phyloP scores from a whole-genome alignment of 2,888 invertebrate species.

The Apocheima hispidaria region DNA sequence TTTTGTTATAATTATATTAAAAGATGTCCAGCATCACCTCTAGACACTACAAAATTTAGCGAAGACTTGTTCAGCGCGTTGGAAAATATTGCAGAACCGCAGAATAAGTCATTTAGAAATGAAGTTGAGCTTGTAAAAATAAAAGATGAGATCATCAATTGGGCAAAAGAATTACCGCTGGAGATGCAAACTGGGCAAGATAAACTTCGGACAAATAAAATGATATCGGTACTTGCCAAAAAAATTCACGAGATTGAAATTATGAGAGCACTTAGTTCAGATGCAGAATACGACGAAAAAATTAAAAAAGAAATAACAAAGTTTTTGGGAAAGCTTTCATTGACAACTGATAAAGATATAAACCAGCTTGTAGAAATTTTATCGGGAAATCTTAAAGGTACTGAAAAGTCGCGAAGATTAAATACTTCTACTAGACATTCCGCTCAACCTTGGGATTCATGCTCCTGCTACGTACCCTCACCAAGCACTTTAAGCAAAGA shows the following conservation, averaged over 20 bases:
- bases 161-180: slow-evolving; percentile 58
- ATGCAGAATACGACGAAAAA: slow-evolving; percentile 38
- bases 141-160: slow-evolving; percentile 59
- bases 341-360: slow-evolving; percentile 40
- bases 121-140: slow-evolving; percentile 60
- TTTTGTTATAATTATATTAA: slow-evolving; percentile 64
- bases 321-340: slow-evolving; percentile 57
- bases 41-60: slow-evolving; percentile 54
- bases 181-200: slow-evolving; percentile 45
- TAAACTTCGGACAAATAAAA: slow-evolving; percentile 52
- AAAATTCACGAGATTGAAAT: slow-evolving; percentile 60
- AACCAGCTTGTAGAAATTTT: slow-evolving; percentile 47
- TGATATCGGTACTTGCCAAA: slow-evolving; percentile 55
- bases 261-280: slow-evolving; percentile 43
- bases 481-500: slow-evolving; percentile 54
- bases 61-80: slow-evolving; percentile 57
- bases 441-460: slow-evolving; percentile 13
- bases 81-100: slow-evolving; percentile 56
- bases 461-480: not conserved
- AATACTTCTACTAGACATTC: slow-evolving; percentile 40
- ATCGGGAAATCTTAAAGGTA: slow-evolving; percentile 48
- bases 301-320: slow-evolving; percentile 56
- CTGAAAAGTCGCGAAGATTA: slow-evolving; percentile 51
- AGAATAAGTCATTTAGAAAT: slow-evolving; percentile 54
- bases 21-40: slow-evolving; percentile 50